These are phyloP conservation scores for Brevimyrus niger DNA, from an alignment of 2,113 vertebrate species.

Conservation along the genomic window DNA sequence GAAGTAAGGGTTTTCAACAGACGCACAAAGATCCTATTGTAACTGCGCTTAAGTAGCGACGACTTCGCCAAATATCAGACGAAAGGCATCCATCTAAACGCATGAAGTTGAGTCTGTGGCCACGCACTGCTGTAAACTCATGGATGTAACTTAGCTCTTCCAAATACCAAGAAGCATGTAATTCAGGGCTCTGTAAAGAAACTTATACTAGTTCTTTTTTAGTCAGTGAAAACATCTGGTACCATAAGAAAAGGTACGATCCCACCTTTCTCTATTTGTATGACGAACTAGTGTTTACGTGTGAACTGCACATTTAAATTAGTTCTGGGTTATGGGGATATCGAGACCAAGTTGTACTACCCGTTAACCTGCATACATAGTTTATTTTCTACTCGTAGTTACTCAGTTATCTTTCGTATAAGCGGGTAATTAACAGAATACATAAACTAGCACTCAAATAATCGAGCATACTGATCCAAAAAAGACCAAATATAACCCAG, in stretches of 20 bases:
- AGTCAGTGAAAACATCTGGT: background rate
- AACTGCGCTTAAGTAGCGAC: background rate
- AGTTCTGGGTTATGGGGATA: background rate
- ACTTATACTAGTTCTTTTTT: background rate
- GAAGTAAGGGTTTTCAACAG: background rate
- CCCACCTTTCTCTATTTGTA: background rate
- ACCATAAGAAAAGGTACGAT: background rate
- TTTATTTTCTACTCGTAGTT: background rate
- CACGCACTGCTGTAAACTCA: background rate
- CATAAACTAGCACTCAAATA: background rate
- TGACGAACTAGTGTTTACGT: background rate
- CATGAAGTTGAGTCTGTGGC: background rate
- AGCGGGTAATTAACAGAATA: background rate
- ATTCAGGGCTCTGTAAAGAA: background rate
- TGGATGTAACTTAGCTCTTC: background rate
- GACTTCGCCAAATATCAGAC: background rate
- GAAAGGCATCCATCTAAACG: background rate
- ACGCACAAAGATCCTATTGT: background rate
- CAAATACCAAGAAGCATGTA: background rate
- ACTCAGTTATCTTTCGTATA: background rate
- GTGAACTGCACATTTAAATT: background rate
- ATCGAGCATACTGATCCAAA: background rate
- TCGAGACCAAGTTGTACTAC: background rate
- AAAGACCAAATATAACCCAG: background rate
- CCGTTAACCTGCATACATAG: background rate